Percentiles rank a stretch among this genome's conserved stretches.
Evolutionary conservation across 2,113 vertebrate genomes (phyloP).

Genomic region (Oriolus oriolus): DNA sequence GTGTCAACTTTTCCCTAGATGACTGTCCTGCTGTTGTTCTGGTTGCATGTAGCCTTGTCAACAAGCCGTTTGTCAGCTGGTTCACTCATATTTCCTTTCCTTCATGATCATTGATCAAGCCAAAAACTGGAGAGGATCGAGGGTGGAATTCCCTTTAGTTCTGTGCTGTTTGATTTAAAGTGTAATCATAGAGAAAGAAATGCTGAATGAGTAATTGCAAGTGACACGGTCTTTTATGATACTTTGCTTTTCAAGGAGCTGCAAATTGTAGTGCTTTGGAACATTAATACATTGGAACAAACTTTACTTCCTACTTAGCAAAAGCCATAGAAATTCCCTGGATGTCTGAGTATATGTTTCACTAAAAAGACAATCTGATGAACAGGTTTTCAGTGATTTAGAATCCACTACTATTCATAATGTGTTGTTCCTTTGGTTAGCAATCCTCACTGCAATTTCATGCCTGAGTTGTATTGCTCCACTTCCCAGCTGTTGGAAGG

Average conservation of each 20-base stretch:
- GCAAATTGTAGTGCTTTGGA: background rate
- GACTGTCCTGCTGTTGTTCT: conserved; percentile 17
- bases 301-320: conserved; percentile 11
- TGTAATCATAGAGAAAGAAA: background rate
- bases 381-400: background rate
- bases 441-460: conserved; percentile 14
- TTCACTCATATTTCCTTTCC: background rate
- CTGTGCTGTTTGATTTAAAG: background rate
- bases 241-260: background rate
- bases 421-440: background rate
- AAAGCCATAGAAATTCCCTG: conserved; percentile 30
- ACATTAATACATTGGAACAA: background rate
- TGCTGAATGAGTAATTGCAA: background rate
- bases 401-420: background rate
- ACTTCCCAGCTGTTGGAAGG: conserved; percentile 19
- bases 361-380: background rate
- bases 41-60: conserved; percentile 20
- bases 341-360: conserved; percentile 8
- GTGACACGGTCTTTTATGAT: background rate
- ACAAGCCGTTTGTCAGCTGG: conserved; percentile 25
- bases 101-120: background rate
- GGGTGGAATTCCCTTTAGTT: conserved; percentile 5
- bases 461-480: background rate
- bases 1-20: conserved; percentile 55
- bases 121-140: background rate